Conservation (phyloP, 64 coral and sea anemone species). For the Actinia equina region DNA sequence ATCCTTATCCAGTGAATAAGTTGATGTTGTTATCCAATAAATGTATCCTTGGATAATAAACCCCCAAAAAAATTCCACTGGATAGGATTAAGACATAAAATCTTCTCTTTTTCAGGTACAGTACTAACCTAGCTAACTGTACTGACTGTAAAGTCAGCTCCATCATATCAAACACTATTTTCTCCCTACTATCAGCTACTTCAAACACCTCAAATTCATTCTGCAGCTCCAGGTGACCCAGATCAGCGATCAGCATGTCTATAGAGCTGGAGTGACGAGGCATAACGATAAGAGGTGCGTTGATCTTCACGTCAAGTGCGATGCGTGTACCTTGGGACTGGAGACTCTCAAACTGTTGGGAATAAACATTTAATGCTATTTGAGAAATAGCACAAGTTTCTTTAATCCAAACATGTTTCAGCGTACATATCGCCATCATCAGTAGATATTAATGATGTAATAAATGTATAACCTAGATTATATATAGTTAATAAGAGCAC, state of each 20-base stretch:
- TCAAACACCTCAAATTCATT: constrained; percentile 72
- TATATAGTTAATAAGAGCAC: too few species aligned
- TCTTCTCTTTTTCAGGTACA: neutral
- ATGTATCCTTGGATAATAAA: too few species aligned
- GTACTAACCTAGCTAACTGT: constrained; percentile 77
- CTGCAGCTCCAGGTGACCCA: constrained; percentile 76
- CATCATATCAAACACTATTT: constrained; percentile 77
- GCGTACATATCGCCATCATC: too few species aligned
- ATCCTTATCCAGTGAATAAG: too few species aligned
- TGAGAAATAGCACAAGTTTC: neutral
- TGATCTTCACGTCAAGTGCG: constrained; percentile 58
- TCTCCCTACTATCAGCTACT: constrained; percentile 18
- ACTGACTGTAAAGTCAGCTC: constrained; percentile 87
- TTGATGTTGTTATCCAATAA: too few species aligned
- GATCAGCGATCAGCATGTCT: constrained; percentile 86
- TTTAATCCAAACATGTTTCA: too few species aligned
- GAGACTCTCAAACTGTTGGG: constrained; percentile 63
- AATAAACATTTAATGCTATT: neutral
- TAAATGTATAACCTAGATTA: too few species aligned
- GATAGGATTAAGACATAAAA: too few species aligned
- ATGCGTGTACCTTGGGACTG: constrained; percentile 84
- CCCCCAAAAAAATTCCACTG: too few species aligned
- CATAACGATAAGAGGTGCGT: constrained; percentile 79
- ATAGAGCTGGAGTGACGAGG: constrained; percentile 77
- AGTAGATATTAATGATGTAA: too few species aligned